Base-by-base conservation (phyloP, 1,140 invertebrate genomes). In the Drosophila lini region DNA sequence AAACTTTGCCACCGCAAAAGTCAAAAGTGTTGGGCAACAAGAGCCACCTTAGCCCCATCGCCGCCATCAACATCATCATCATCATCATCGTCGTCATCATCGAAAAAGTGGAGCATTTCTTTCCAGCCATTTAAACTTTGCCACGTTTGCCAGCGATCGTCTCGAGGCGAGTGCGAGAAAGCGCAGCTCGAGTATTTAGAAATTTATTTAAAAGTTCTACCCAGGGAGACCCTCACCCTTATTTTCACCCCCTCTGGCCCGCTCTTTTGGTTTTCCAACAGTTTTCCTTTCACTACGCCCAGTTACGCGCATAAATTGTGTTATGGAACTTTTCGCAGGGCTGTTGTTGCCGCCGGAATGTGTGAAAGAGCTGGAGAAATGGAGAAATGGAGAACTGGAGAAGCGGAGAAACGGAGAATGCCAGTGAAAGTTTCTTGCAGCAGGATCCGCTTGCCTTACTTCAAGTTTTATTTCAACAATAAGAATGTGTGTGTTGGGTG, bases 261-360 rank as follows among this genome's bases (percentile, higher is more conserved):
- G 42, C 31, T 28, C 25, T 6, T 28, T 6, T 5, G 25, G 5
- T 64, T 42, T 59, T 44, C 42, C 32, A 62, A n/a, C 44, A 77
- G 57, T 68, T 82, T 59, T 48, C 63, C 71, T 85, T 85, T 84
- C 84, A 77, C 48, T 82, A 82, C 83, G 83, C 83, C 83, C 82
- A 82, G 82, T 88, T 88, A 88, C 83, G 85, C 83, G 83, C 82
- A 86, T 86, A 86, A 88, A 86, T 86, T 88, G 74, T 86, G 79
- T 88, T 86, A 88, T 86, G 70, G 56, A 86, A 86, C 79, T 86
- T 88, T 88, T 86, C 36, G 58, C 81, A 86, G 84, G 78, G 81
- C 48, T 75, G 55, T 50, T 63, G 62, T 74, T 71, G 59, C 25
- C 55, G 40, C 34, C 55, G 40, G 47, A 42, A 62, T 71, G 45